Conservation (phyloP, 2,113 vertebrate species). For the Promerops cafer region DNA sequence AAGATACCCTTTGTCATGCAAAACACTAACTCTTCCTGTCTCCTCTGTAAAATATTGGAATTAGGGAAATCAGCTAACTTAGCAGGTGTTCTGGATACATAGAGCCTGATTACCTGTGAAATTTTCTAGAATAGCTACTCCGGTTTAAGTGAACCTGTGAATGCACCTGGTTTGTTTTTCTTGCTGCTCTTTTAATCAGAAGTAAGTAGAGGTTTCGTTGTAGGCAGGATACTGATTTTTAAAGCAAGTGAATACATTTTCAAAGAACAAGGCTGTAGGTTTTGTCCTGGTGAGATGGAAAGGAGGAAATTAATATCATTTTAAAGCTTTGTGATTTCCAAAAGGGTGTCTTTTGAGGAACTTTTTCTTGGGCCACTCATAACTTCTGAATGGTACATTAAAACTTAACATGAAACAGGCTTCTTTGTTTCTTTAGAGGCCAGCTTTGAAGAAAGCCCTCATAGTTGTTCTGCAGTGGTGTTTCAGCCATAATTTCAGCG, state of each 20-base stretch:
- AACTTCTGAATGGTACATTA: neutral
- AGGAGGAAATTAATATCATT: neutral
- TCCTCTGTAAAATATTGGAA: neutral
- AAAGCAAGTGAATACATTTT: neutral
- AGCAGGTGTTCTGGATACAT: neutral
- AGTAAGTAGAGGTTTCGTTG: neutral
- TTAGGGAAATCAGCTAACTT: neutral
- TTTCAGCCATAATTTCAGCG: slow-evolving; percentile 90
- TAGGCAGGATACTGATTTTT: neutral
- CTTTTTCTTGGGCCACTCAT: neutral
- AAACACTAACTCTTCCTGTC: neutral
- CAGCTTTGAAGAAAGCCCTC: slow-evolving; percentile 77
- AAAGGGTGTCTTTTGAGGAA: neutral
- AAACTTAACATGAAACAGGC: neutral
- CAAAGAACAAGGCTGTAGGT: neutral
- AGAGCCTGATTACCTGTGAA: neutral
- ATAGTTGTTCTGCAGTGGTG: slow-evolving; percentile 84
- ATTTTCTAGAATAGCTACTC: neutral
- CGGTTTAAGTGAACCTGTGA: neutral
- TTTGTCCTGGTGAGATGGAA: neutral
- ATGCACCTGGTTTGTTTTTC: neutral
- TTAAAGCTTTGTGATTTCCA: neutral
- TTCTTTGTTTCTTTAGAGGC: slow-evolving; percentile 55
- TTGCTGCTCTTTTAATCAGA: neutral
- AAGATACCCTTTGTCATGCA: neutral